phyloP scores from a whole-genome alignment of 2,113 vertebrate genomes.

The Salvelinus namaycush region DNA sequence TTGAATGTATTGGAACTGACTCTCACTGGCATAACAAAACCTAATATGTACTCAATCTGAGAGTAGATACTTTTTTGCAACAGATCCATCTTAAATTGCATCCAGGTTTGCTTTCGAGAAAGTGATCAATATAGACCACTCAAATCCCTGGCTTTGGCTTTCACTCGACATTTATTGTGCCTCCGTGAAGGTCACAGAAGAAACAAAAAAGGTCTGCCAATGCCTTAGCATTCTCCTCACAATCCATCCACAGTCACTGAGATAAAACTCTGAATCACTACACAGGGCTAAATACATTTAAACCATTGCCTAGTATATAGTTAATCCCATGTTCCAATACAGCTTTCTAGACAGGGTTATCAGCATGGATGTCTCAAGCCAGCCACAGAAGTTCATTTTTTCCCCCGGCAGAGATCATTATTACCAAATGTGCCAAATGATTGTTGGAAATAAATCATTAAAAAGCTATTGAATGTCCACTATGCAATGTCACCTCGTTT shows the following conservation, averaged over 20 bases:
- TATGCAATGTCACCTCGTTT: slow-evolving; percentile 20
- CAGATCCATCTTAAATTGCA: slow-evolving; percentile 22
- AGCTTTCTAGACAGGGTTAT: slow-evolving; percentile 44
- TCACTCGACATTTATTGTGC: slow-evolving; percentile 37
- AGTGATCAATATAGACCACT: slow-evolving; percentile 59
- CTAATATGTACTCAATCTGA: not conserved
- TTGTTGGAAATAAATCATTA: slow-evolving; percentile 41
- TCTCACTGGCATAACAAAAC: not conserved
- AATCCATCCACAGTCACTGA: slow-evolving; percentile 1
- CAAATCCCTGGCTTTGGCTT: slow-evolving; percentile 50
- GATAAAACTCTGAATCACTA: slow-evolving; percentile 33
- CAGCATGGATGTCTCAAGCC: slow-evolving; percentile 36
- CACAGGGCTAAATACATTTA: slow-evolving; percentile 29
- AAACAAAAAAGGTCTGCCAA: slow-evolving; percentile 23
- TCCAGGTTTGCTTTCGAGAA: slow-evolving; percentile 37
- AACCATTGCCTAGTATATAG: slow-evolving; percentile 42
- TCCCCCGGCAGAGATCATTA: slow-evolving; percentile 34
- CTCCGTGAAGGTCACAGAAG: slow-evolving; percentile 62
- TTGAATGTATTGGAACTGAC: not conserved
- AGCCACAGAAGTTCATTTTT: not conserved
- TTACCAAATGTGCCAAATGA: slow-evolving; percentile 24
- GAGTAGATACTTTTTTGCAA: not conserved
- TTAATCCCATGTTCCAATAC: slow-evolving; percentile 53
- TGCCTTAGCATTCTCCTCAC: slow-evolving; percentile 46
- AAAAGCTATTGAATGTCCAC: slow-evolving; percentile 31